These are phyloP conservation scores for Sebastes kiyomatsui DNA, from an alignment of 2,797 vertebrate species.

Conservation along the genomic window DNA sequence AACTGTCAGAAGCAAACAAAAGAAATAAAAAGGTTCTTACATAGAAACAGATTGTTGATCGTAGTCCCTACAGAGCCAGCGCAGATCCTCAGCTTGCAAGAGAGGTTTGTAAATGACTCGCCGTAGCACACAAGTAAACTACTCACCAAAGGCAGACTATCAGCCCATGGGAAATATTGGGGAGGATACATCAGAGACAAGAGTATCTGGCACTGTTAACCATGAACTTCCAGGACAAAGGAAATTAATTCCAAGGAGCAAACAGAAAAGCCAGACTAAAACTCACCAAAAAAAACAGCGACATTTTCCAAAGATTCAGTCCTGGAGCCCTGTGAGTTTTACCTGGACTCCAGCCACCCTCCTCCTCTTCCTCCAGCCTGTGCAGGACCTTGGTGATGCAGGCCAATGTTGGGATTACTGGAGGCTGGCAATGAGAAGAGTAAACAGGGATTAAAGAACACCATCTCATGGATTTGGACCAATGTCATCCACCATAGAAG, in stretches of 20 bases:
- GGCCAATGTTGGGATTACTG: not conserved
- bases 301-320: not conserved
- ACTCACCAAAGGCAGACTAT: not conserved
- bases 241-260: not conserved
- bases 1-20: not conserved
- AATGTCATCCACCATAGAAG: conserved; percentile 4
- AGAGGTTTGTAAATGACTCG: not conserved
- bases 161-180: not conserved
- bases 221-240: not conserved
- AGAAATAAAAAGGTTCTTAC: not conserved
- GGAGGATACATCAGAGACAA: not conserved
- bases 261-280: not conserved
- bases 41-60: not conserved
- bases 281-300: not conserved
- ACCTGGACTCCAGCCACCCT: not conserved
- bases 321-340: not conserved
- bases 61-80: not conserved
- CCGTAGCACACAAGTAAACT: not conserved
- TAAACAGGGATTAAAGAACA: conserved; percentile 17
- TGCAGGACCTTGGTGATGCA: not conserved
- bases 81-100: not conserved
- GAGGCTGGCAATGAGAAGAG: conserved; percentile 1
- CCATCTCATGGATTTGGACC: conserved; percentile 20
- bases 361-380: not conserved
- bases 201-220: not conserved